Percentiles rank a stretch among this genome's conserved stretches.
These are phyloP conservation scores for Drosophila elegans DNA, from an alignment of 1,140 invertebrate genomes.

Conservation along the genomic window DNA sequence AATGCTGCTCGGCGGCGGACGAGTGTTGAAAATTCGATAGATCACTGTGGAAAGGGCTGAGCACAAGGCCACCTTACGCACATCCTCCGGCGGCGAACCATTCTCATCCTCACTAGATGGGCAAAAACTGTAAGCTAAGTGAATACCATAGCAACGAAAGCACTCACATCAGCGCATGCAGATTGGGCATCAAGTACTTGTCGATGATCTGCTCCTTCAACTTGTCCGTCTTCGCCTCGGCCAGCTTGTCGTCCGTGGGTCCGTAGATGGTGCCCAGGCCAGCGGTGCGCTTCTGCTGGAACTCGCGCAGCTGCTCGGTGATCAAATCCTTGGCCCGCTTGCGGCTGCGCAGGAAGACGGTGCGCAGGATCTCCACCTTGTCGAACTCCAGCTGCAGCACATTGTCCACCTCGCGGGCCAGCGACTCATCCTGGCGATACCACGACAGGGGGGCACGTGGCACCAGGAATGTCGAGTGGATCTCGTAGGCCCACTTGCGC, in stretches of 20 bases:
- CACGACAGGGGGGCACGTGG: slow-evolving; percentile 94
- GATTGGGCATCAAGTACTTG: slow-evolving; percentile 89
- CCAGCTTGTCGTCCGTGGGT: slow-evolving; percentile 92
- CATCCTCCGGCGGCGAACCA: slow-evolving; percentile 87
- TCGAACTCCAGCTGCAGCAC: slow-evolving; percentile 92
- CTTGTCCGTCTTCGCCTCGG: slow-evolving; percentile 93
- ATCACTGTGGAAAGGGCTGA: slow-evolving; percentile 93
- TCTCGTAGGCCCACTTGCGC: slow-evolving; percentile 98
- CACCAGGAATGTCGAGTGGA: slow-evolving; percentile 97
- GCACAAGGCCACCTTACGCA: slow-evolving; percentile 89
- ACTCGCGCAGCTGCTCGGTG: slow-evolving; percentile 94
- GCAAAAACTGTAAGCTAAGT: neutral
- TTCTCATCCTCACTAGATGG: slow-evolving; percentile 89
- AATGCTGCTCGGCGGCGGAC: slow-evolving; percentile 76
- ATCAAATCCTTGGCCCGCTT: slow-evolving; percentile 94
- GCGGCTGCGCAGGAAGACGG: slow-evolving; percentile 95
- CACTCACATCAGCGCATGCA: slow-evolving; percentile 90
- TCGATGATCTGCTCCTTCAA: slow-evolving; percentile 91
- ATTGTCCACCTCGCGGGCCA: slow-evolving; percentile 95
- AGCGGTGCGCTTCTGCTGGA: slow-evolving; percentile 94
- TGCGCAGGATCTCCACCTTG: slow-evolving; percentile 94
- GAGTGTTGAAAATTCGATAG: slow-evolving; percentile 82
- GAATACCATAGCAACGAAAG: neutral
- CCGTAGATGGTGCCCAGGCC: slow-evolving; percentile 96
- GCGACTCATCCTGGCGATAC: slow-evolving; percentile 91